Evolutionary conservation across 2,888 invertebrate species (phyloP).

Genomic region (Epinotia demarniana): DNA sequence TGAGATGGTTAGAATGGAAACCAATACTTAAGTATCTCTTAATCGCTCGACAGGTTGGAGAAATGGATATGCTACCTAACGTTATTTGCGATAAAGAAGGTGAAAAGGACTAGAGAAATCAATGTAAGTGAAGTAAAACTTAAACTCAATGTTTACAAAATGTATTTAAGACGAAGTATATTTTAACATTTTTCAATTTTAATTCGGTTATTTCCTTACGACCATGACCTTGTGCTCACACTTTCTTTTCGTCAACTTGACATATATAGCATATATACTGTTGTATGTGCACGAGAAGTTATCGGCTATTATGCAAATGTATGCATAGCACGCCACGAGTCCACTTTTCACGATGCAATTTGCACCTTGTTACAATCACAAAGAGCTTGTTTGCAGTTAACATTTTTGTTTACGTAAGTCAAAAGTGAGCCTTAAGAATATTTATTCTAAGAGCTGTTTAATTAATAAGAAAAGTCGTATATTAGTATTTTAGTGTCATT

Average conservation of each 20-base stretch:
- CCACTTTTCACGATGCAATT: conserved; percentile 3
- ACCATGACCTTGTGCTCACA: conserved; percentile 26
- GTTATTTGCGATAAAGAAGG: too few species aligned
- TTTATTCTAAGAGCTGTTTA: background rate
- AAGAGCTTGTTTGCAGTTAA: background rate
- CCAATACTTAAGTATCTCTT: too few species aligned
- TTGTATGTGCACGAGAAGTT: conserved; percentile 29
- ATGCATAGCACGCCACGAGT: background rate
- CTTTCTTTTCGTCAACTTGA: conserved; percentile 37
- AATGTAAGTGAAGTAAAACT: background rate
- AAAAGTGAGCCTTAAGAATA: background rate
- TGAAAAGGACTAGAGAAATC: background rate
- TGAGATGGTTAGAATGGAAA: too few species aligned
- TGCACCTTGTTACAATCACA: conserved; percentile 18
- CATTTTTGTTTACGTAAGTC: conserved; percentile 4
- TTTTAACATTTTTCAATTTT: background rate
- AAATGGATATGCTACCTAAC: too few species aligned
- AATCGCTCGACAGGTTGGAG: too few species aligned
- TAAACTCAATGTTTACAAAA: too few species aligned
- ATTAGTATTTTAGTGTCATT: background rate
- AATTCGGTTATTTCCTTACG: background rate
- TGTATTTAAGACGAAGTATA: too few species aligned
- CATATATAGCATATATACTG: conserved; percentile 1
- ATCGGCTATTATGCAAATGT: conserved; percentile 34
- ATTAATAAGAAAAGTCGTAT: background rate